Evolutionary conservation across 2,888 invertebrate genomes (phyloP).

Genomic region (Schrankia costaestrigalis): DNA sequence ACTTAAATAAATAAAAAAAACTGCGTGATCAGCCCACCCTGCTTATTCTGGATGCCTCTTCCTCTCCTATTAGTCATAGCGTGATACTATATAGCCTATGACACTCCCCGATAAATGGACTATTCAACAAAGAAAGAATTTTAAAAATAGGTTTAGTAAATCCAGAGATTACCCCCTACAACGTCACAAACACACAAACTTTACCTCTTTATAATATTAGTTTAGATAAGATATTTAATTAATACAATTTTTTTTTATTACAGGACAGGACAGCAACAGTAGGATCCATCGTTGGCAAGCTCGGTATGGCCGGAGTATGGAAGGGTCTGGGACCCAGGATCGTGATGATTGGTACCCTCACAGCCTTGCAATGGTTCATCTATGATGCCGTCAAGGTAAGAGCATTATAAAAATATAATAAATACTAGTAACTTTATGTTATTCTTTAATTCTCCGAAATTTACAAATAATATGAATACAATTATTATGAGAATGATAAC

Average conservation of each 20-base stretch:
- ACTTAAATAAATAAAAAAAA: too few relatives aligned
- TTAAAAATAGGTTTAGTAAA: too few relatives aligned
- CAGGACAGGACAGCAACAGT: constrained; percentile 74
- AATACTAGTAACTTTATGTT: not conserved
- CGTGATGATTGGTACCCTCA: constrained; percentile 98
- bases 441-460: not conserved
- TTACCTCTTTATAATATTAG: not conserved
- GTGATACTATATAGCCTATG: too few relatives aligned
- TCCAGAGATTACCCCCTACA: too few relatives aligned
- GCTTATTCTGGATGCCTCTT: too few relatives aligned
- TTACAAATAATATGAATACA: too few relatives aligned
- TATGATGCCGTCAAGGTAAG: constrained; percentile 96
- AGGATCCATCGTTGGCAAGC: constrained; percentile 71
- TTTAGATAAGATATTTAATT: not conserved
- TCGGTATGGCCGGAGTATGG: constrained; percentile 86
- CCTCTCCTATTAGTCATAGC: too few relatives aligned
- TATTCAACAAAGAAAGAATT: too few relatives aligned
- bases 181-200: too few relatives aligned
- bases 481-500: too few relatives aligned
- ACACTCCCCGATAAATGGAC: too few relatives aligned
- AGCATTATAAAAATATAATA: not conserved
- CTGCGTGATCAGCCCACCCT: too few relatives aligned
- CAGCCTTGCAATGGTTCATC: constrained; percentile 98
- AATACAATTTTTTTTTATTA: constrained; percentile 16
- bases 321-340: constrained; percentile 95